A percentile compares a stretch with the other conserved stretches of the same genome.
Evolutionary conservation across 2,888 invertebrate species (phyloP).

Genomic region (Diaphora mendica): DNA sequence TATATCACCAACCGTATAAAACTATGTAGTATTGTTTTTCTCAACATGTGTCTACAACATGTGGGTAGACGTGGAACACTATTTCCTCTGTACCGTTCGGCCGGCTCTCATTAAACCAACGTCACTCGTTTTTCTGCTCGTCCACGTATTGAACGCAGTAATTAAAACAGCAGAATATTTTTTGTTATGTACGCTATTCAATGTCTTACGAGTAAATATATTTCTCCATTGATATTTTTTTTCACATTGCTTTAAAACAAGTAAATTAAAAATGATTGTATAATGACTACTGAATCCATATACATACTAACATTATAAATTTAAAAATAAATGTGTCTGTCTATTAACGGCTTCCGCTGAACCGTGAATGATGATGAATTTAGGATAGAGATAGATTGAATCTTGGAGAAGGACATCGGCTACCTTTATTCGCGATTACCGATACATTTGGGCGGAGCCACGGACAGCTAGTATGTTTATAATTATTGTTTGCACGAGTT

Average conservation of each 20-base stretch:
- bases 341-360: too few relatives aligned
- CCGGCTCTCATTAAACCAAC: conserved; percentile 11
- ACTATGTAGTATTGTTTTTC: not conserved
- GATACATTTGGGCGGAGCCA: too few relatives aligned
- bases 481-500: too few relatives aligned
- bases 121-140: conserved; percentile 5
- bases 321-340: too few relatives aligned
- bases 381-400: too few relatives aligned
- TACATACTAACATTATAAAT: too few relatives aligned
- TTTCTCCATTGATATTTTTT: not conserved
- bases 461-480: too few relatives aligned
- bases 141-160: conserved; percentile 7
- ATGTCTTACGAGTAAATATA: not conserved
- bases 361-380: too few relatives aligned
- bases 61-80: not conserved
- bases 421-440: too few relatives aligned
- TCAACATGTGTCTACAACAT: not conserved
- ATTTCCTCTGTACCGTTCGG: not conserved
- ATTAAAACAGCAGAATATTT: conserved; percentile 4
- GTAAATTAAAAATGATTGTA: not conserved
- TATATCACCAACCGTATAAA: too few relatives aligned
- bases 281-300: too few relatives aligned
- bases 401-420: too few relatives aligned
- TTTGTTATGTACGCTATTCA: not conserved
- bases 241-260: not conserved